A percentile compares a stretch with the other conserved stretches of the same genome.
These are phyloP conservation scores for Stenoptilia bipunctidactyla DNA, from an alignment of 2,888 invertebrate species.

Conservation along the genomic window DNA sequence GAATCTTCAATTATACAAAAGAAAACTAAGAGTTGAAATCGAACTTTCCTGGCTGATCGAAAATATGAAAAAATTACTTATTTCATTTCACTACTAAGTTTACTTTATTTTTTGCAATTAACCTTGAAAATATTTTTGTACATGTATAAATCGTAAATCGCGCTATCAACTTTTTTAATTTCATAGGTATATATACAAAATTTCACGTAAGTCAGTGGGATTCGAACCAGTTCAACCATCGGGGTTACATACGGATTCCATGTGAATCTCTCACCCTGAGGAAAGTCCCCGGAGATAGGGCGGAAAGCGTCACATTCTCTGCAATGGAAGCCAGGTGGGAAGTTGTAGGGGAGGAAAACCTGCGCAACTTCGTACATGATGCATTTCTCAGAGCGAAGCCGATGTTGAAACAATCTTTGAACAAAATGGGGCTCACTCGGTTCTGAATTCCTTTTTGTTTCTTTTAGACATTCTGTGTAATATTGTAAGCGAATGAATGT, in stretches of 20 bases:
- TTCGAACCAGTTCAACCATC: constrained; percentile 60
- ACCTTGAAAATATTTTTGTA: no score
- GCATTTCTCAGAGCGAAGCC: constrained; percentile 67
- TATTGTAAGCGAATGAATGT: no score
- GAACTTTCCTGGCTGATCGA: no score
- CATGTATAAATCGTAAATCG: constrained; percentile 28
- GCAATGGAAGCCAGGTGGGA: constrained; percentile 38
- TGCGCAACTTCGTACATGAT: constrained; percentile 29
- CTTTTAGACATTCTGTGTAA: no score
- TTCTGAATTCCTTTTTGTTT: constrained; percentile 28
- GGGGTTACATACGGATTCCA: constrained; percentile 54
- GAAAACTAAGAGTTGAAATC: no score
- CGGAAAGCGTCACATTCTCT: constrained; percentile 60
- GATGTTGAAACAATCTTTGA: constrained; percentile 40
- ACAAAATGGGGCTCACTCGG: constrained; percentile 71
- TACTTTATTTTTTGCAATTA: no score
- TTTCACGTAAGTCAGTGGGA: constrained; percentile 8
- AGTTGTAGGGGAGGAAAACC: constrained; percentile 49
- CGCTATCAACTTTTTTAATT: constrained; percentile 29
- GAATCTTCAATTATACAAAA: no score
- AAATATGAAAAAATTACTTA: no score
- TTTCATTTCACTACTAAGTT: no score
- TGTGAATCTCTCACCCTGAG: constrained; percentile 54
- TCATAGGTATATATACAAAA: constrained; percentile 13
- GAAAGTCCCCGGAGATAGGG: constrained; percentile 70